phyloP scores from a whole-genome alignment of 1,140 invertebrate species.

The Drosophila obscura region DNA sequence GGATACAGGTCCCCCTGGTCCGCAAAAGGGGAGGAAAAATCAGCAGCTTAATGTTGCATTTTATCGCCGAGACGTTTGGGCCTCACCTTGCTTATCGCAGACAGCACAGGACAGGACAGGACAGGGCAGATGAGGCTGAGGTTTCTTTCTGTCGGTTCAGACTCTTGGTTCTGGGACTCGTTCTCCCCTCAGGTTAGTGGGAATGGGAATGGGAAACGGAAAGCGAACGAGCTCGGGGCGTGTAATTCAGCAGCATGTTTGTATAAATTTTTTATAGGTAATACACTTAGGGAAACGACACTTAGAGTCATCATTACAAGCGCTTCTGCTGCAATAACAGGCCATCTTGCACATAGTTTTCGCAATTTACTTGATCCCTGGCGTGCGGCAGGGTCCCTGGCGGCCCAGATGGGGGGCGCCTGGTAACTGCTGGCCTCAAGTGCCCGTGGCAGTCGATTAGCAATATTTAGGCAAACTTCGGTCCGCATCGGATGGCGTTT shows the following conservation, averaged over 20 bases:
- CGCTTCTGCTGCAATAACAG: constrained; percentile 83
- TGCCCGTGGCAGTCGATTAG: constrained; percentile 75
- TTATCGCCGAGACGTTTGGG: constrained; percentile 66
- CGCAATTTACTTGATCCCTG: constrained; percentile 83
- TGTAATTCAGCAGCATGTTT: constrained; percentile 79
- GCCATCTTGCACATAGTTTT: constrained; percentile 84
- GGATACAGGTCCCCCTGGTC: background rate
- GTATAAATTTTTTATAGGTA: constrained; percentile 84
- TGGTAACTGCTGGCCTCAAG: constrained; percentile 70
- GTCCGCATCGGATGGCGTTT: constrained; percentile 51
- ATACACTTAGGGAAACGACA: constrained; percentile 84
- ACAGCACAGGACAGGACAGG: background rate
- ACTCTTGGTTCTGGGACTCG: too few species aligned
- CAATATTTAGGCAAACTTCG: constrained; percentile 64
- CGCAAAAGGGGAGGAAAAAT: constrained; percentile 46
- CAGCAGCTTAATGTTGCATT: constrained; percentile 82
- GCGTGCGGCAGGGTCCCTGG: constrained; percentile 24
- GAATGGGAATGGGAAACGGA: constrained; percentile 27
- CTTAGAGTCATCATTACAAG: constrained; percentile 84
- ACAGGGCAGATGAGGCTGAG: constrained; percentile 40
- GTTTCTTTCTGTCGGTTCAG: background rate
- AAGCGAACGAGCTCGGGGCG: constrained; percentile 34
- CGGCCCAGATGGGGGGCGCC: constrained; percentile 20
- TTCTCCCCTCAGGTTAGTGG: constrained; percentile 35
- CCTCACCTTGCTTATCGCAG: constrained; percentile 48